Percentiles rank a stretch among this genome's conserved stretches.
These are phyloP conservation scores for Cetonia aurata DNA, from an alignment of 2,888 invertebrate species.

Conservation along the genomic window DNA sequence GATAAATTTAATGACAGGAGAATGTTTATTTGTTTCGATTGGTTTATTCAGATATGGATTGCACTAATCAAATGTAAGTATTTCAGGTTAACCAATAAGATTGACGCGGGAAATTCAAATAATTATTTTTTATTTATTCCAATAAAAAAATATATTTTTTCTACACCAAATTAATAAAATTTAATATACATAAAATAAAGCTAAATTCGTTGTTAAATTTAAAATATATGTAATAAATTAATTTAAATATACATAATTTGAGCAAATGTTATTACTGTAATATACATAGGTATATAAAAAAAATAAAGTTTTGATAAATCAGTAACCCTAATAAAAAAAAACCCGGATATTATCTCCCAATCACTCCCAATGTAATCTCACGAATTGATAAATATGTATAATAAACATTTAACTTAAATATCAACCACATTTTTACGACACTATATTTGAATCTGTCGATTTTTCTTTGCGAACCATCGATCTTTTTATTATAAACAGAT, in stretches of 20 bases:
- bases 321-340: not conserved
- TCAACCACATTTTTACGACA: slow-evolving; percentile 66
- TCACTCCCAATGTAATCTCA: slow-evolving; percentile 22
- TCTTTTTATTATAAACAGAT: slow-evolving; percentile 77
- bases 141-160: too few species aligned
- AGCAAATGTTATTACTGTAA: too few species aligned
- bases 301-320: not conserved
- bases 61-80: too few species aligned
- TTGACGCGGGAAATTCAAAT: too few species aligned
- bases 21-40: not conserved
- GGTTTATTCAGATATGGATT: too few species aligned
- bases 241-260: too few species aligned
- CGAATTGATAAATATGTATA: slow-evolving; percentile 52
- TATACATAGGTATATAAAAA: not conserved
- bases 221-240: too few species aligned
- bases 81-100: too few species aligned
- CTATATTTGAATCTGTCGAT: slow-evolving; percentile 64
- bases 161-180: too few species aligned
- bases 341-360: slow-evolving; percentile 16
- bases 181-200: too few species aligned
- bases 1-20: not conserved
- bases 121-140: too few species aligned
- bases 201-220: too few species aligned
- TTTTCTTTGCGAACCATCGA: slow-evolving; percentile 62
- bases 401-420: slow-evolving; percentile 63